Conservation (phyloP, 2,888 invertebrate species). For the Criorhina ranunculi region DNA sequence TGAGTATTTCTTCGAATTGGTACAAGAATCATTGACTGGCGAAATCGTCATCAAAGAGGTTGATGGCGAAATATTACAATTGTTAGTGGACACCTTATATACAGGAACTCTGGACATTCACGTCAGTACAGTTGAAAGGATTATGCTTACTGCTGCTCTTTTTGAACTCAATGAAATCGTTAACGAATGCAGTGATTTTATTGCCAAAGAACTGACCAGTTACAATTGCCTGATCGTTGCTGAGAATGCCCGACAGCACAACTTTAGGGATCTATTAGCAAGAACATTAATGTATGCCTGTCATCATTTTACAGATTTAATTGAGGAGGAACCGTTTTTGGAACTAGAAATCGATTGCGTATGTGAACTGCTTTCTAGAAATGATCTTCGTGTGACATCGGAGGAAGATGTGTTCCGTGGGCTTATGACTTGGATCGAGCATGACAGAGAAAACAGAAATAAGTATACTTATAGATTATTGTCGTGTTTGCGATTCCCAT, state of each 20-base stretch:
- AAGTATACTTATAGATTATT: background rate
- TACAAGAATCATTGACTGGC: background rate
- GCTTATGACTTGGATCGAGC: constrained; percentile 10
- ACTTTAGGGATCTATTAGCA: constrained; percentile 3
- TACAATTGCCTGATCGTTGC: constrained; percentile 17
- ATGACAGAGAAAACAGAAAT: constrained; percentile 19
- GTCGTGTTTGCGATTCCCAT: constrained; percentile 22
- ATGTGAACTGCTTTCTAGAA: background rate
- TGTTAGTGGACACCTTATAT: constrained; percentile 18
- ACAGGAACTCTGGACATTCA: constrained; percentile 3
- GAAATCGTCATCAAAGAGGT: constrained; percentile 7
- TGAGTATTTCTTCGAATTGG: constrained; percentile 24
- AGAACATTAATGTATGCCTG: constrained; percentile 8
- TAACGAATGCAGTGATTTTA: constrained; percentile 17
- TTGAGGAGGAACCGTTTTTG: background rate
- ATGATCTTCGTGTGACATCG: constrained; percentile 18
- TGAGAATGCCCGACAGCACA: background rate
- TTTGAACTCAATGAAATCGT: constrained; percentile 9
- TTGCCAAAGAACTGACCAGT: background rate
- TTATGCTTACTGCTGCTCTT: constrained; percentile 18
- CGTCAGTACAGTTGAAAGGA: background rate
- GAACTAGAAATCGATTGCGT: background rate
- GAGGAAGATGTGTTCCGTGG: constrained; percentile 39
- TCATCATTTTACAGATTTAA: background rate
- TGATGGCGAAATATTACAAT: constrained; percentile 10